Evolutionary conservation across 2,888 invertebrate genomes (phyloP).

Genomic region (Hemicrepidius hirtus): DNA sequence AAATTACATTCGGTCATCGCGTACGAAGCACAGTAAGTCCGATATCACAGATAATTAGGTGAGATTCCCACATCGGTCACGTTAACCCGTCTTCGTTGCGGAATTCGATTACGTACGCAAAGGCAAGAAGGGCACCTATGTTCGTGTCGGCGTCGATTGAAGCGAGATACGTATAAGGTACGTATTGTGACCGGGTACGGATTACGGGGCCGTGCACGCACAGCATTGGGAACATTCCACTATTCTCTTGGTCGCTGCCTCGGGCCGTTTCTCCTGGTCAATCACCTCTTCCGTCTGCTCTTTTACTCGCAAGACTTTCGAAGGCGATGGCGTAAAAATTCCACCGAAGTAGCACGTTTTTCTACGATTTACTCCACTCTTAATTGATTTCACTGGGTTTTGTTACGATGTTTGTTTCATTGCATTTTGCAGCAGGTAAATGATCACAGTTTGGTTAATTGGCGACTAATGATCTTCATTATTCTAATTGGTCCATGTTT

Average conservation of each 20-base stretch:
- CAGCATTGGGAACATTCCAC: slow-evolving; percentile 59
- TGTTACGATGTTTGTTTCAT: neutral
- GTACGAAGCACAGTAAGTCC: slow-evolving; percentile 15
- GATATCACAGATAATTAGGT: slow-evolving; percentile 51
- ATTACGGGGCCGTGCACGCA: slow-evolving; percentile 47
- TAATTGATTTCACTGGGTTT: slow-evolving; percentile 2
- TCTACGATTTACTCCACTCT: slow-evolving; percentile 4
- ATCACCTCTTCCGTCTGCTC: slow-evolving; percentile 59
- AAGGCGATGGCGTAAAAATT: slow-evolving; percentile 37
- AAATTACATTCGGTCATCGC: slow-evolving; percentile 30
- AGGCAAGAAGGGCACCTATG: neutral
- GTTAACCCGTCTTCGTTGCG: slow-evolving; percentile 38
- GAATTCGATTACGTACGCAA: slow-evolving; percentile 32
- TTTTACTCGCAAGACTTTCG: slow-evolving; percentile 50
- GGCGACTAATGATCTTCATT: too few relatives aligned
- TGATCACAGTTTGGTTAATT: neutral
- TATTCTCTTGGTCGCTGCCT: slow-evolving; percentile 53
- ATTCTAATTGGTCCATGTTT: too few relatives aligned
- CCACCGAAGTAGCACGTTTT: slow-evolving; percentile 22
- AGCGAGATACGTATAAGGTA: slow-evolving; percentile 41
- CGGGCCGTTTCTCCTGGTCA: slow-evolving; percentile 57
- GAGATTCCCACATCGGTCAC: slow-evolving; percentile 55
- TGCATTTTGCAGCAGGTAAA: neutral
- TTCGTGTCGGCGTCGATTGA: slow-evolving; percentile 13
- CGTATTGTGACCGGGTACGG: slow-evolving; percentile 27